Conservation (phyloP, 2,888 invertebrate species). For the Pollenia angustigena region DNA sequence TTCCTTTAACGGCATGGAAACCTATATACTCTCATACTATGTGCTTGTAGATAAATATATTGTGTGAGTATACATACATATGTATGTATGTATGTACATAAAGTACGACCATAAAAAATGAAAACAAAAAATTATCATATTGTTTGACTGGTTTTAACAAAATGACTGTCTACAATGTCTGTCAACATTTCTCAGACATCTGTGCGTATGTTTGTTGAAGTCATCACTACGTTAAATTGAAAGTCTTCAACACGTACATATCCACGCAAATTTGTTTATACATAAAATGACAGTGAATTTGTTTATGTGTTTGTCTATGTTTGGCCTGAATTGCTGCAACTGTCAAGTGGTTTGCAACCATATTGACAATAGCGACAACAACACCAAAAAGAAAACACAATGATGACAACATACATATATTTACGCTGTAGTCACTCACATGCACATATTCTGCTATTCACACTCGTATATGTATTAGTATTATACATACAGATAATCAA, state of each 20-base stretch:
- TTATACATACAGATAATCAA: too few relatives aligned
- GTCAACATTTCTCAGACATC: conserved; percentile 49
- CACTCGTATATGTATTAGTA: not conserved
- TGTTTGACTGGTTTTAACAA: conserved; percentile 42
- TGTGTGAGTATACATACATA: not conserved
- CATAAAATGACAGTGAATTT: not conserved
- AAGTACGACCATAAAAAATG: not conserved
- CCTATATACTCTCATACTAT: too few relatives aligned
- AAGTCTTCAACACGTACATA: not conserved
- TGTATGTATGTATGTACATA: not conserved
- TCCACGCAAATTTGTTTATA: not conserved
- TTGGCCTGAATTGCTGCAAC: conserved; percentile 22
- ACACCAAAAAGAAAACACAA: conserved; percentile 18
- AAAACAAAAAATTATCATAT: conserved; percentile 48
- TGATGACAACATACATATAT: conserved; percentile 9
- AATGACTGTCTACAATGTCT: conserved; percentile 51
- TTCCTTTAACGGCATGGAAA: not conserved
- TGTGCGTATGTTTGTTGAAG: conserved; percentile 14
- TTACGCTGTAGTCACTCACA: not conserved
- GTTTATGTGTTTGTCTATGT: conserved; percentile 9
- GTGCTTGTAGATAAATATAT: not conserved
- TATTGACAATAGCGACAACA: conserved; percentile 63
- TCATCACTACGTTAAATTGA: not conserved
- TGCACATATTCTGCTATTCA: not conserved
- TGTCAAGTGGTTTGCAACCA: conserved; percentile 60